A percentile compares a stretch with the other conserved stretches of the same genome.
These are phyloP conservation scores for Cantharis lateralis DNA, from an alignment of 2,888 invertebrate species.

Conservation along the genomic window DNA sequence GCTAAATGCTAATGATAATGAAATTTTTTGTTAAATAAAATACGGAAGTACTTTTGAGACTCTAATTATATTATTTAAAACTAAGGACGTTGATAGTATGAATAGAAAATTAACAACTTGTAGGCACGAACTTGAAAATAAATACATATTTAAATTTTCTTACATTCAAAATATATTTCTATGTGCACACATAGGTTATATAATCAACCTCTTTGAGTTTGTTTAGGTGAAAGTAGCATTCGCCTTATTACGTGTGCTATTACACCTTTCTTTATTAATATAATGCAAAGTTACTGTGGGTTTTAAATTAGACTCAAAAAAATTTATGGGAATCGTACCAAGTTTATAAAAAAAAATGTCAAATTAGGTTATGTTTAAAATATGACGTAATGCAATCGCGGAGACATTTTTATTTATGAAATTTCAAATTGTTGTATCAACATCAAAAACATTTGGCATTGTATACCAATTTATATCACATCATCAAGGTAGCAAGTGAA, in stretches of 20 bases:
- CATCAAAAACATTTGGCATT: constrained; percentile 18
- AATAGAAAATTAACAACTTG: not conserved
- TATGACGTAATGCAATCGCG: not conserved
- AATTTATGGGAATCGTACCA: not conserved
- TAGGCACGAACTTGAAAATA: constrained; percentile 1
- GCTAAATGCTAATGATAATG: not conserved
- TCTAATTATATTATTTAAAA: constrained; percentile 3
- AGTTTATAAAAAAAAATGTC: not conserved
- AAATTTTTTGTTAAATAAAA: not conserved
- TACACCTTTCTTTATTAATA: constrained; percentile 31
- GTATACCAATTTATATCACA: constrained; percentile 26
- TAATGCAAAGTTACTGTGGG: constrained; percentile 14
- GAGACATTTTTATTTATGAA: not conserved
- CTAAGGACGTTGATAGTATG: not conserved
- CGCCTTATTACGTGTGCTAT: constrained; percentile 26
- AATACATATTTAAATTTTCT: not conserved
- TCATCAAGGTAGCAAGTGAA: constrained; percentile 32
- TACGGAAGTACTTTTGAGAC: constrained; percentile 1
- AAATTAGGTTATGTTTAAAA: not conserved
- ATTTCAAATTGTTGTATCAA: constrained; percentile 3
- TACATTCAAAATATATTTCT: constrained; percentile 16
- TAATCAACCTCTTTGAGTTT: constrained; percentile 48
- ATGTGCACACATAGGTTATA: constrained; percentile 43
- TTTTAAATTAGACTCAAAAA: not conserved
- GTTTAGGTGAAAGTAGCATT: constrained; percentile 48